Evolutionary conservation across 2,113 vertebrate genomes (phyloP), one percentile per base, ranked within the genome.

Genomic region (Corythornis cristatus): DNA sequence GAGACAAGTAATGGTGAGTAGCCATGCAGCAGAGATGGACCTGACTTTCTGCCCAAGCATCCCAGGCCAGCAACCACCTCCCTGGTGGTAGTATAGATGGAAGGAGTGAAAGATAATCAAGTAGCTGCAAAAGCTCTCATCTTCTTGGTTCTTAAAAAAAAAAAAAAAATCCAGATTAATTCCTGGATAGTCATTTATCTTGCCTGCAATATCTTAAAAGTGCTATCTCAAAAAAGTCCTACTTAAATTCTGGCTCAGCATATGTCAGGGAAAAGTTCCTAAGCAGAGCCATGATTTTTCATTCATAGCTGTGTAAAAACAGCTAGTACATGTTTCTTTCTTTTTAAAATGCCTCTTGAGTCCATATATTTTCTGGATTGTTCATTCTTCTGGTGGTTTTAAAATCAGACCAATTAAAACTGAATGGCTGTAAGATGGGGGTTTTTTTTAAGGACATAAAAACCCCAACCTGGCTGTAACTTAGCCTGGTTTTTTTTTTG

Each of bases 391-490:
- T 37, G 23, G 22, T 72, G 7, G 3, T 65, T 77, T 70, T 57
- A 57, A 74, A 35, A 71, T 81, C 70, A 89, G 46, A 40, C 23
- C 45, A 12, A 12, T 71, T 74, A 61, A 57, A 57, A 17, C 7
- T 45, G 20, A 94, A 70, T 65, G 35, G 5, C 60, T 62, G 15
- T 13, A 65, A 77, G 16, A 40, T 18, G 29, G 45, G 37, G 45
- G 37, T 15, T 22, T 71, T 65, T 72, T 81, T 77, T 64, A 56
- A 42, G 17, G 48, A 48, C 8, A 13, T 8, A 57, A 57, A 21
- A 8, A 13, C 3, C 0, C 0, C 15, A 66, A n/a, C 3, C 5
- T 42, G 45, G 12, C 21, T 79, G 23, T 64, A 51, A 53, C 15
- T 13, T 25, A 40, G 23, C 50, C 14, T 45, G n/a, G n/a, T 64